Evolutionary conservation across 2,888 invertebrate species (phyloP).

Genomic region (Helleia helle): DNA sequence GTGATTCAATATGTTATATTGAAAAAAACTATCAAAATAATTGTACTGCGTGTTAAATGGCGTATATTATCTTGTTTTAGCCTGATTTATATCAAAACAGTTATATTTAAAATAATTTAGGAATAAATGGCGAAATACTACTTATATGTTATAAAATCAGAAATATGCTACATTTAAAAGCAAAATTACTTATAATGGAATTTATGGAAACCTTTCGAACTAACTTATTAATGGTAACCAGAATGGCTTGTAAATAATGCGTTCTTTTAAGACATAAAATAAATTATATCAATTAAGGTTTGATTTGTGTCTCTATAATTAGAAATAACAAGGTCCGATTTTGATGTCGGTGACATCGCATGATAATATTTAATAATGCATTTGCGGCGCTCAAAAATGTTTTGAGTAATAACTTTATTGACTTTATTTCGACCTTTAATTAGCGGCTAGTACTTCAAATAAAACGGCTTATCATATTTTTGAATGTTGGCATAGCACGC

Average conservation of each 20-base stretch:
- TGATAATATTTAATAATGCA: neutral
- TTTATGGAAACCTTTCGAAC: too few species aligned
- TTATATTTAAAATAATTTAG: too few species aligned
- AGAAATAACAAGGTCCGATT: neutral
- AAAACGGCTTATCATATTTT: neutral
- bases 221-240: too few species aligned
- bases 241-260: neutral
- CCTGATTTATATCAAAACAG: too few species aligned
- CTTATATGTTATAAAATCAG: too few species aligned
- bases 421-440: conserved; percentile 1
- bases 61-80: too few species aligned
- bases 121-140: too few species aligned
- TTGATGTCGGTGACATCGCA: neutral
- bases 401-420: neutral
- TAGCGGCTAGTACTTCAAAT: neutral
- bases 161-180: too few species aligned
- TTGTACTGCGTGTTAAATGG: too few species aligned
- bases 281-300: neutral
- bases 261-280: neutral
- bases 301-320: neutral
- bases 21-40: too few species aligned
- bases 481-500: neutral
- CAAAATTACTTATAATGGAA: too few species aligned
- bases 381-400: neutral
- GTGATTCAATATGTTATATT: too few species aligned